Evolutionary conservation across 1,140 invertebrate species (phyloP).

Genomic region (Drosophila obscura): DNA sequence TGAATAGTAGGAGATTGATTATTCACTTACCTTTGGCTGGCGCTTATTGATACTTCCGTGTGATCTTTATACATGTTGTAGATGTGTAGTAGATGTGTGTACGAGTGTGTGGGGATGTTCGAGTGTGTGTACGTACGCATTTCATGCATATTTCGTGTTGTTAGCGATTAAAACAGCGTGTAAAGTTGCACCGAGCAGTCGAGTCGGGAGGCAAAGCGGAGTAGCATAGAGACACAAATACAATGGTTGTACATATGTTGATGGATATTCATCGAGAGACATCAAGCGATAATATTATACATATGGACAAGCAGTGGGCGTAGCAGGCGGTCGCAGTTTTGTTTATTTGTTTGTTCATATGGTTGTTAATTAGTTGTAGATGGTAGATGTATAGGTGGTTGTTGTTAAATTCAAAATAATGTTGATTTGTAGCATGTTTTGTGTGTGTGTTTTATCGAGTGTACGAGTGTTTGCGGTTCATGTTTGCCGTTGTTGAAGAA

Average conservation of each 20-base stretch:
- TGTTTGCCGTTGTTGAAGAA: slow-evolving; percentile 32
- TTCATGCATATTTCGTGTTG: slow-evolving; percentile 7
- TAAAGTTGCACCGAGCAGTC: slow-evolving; percentile 25
- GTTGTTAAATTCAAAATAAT: slow-evolving; percentile 44
- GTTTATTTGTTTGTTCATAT: slow-evolving; percentile 39
- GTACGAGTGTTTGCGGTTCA: slow-evolving; percentile 33
- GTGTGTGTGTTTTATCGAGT: slow-evolving; percentile 4
- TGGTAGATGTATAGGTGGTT: slow-evolving; percentile 3
- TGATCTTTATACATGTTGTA: slow-evolving; percentile 69
- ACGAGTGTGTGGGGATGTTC: slow-evolving; percentile 32
- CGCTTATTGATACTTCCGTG: slow-evolving; percentile 80
- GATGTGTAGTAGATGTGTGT: slow-evolving; percentile 32
- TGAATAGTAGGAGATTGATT: background rate
- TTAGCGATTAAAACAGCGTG: slow-evolving; percentile 47
- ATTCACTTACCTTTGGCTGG: slow-evolving; percentile 78
- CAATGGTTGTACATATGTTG: background rate
- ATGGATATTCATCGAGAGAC: slow-evolving; percentile 3
- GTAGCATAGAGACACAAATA: slow-evolving; percentile 14
- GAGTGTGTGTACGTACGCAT: slow-evolving; percentile 12
- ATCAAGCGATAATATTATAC: slow-evolving; percentile 52
- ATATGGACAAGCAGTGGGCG: slow-evolving; percentile 32
- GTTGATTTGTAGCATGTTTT: slow-evolving; percentile 25
- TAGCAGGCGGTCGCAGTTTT: slow-evolving; percentile 33
- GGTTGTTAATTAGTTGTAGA: slow-evolving; percentile 64
- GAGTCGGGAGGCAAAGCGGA: slow-evolving; percentile 52